phyloP scores from a whole-genome alignment of 2,888 invertebrate species.

The Orthonychiurus folsomi region DNA sequence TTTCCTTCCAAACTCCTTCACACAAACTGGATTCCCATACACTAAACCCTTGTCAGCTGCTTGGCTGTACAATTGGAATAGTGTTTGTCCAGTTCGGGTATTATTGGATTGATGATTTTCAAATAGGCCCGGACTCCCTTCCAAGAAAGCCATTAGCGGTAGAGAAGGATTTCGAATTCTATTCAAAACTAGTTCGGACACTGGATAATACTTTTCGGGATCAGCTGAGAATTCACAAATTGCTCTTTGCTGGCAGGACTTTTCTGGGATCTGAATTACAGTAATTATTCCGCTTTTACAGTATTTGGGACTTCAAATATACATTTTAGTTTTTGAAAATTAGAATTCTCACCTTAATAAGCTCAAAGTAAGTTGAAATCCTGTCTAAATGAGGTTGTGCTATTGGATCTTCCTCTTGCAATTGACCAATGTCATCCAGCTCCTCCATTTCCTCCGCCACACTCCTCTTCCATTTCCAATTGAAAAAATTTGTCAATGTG shows the following conservation, averaged over 20 bases:
- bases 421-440: conserved; percentile 3
- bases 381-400: conserved; percentile 28
- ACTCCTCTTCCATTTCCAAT: conserved; percentile 20
- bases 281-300: no score
- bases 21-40: conserved; percentile 27
- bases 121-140: background rate
- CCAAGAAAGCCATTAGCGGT: conserved; percentile 18
- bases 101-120: background rate
- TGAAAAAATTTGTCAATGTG: conserved; percentile 35
- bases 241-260: conserved; percentile 39
- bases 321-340: no score
- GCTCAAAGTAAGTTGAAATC: conserved; percentile 33
- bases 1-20: conserved; percentile 19
- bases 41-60: conserved; percentile 36
- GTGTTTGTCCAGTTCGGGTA: conserved; percentile 14
- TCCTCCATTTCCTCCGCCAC: conserved; percentile 11
- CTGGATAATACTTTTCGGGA: conserved; percentile 36
- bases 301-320: no score
- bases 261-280: conserved; percentile 36
- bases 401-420: conserved; percentile 25
- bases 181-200: conserved; percentile 38
- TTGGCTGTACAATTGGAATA: conserved; percentile 34
- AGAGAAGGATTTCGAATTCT: conserved; percentile 25
- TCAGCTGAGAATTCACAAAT: conserved; percentile 41
- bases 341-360: conserved; percentile 32